Evolutionary conservation across 2,797 vertebrate genomes (phyloP).

Genomic region (Chlorospingus semifuscus): DNA sequence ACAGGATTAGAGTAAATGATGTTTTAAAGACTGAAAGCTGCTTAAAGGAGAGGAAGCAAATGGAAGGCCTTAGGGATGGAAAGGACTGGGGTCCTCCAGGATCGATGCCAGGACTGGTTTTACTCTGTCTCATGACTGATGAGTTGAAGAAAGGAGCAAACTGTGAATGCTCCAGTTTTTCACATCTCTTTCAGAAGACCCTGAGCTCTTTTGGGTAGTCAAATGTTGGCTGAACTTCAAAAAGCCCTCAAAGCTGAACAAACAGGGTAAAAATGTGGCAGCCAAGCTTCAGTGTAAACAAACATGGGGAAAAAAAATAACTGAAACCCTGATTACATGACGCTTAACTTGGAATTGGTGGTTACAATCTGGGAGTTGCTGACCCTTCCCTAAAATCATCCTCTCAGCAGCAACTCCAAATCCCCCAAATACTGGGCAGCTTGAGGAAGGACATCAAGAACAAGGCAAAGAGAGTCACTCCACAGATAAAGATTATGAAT

Average conservation of each 20-base stretch:
- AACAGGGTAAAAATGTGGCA: background rate
- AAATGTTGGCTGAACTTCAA: background rate
- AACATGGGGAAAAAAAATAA: background rate
- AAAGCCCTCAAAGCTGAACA: conserved; percentile 1
- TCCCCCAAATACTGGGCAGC: background rate
- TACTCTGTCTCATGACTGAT: background rate
- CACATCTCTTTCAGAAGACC: background rate
- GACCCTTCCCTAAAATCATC: background rate
- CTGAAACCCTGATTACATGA: background rate
- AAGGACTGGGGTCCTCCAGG: background rate
- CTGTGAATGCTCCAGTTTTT: background rate
- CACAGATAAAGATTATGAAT: background rate
- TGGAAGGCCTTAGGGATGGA: conserved; percentile 1
- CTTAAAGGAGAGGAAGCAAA: conserved; percentile 47
- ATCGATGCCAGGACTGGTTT: background rate
- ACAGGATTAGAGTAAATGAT: conserved; percentile 18
- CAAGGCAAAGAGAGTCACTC: background rate
- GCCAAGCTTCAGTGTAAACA: background rate
- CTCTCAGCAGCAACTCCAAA: background rate
- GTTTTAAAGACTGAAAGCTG: conserved; percentile 5
- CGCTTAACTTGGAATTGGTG: background rate
- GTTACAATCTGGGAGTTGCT: background rate
- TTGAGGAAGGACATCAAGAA: background rate
- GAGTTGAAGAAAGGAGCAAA: background rate
- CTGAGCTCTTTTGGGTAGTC: background rate